Percentiles rank a stretch among this genome's conserved stretches.
phyloP scores from a whole-genome alignment of 2,113 vertebrate species.

The Sinocyclocheilus anshuiensis region DNA sequence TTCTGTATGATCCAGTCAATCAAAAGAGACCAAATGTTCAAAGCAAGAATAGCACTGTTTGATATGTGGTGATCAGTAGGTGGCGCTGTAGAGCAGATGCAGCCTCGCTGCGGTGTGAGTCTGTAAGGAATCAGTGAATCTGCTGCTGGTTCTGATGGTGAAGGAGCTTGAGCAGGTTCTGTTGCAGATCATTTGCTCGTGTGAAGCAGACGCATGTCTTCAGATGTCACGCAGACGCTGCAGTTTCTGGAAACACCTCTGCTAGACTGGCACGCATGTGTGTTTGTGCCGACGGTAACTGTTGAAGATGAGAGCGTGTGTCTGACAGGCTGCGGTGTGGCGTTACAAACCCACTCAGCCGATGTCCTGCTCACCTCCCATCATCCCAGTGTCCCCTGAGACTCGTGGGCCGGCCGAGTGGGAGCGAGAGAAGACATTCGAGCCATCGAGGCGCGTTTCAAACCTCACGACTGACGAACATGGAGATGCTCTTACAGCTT shows the following conservation, averaged over 20 bases:
- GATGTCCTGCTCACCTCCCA: conserved; percentile 69
- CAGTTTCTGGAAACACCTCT: background rate
- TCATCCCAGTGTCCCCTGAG: conserved; percentile 59
- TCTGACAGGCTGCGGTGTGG: no score
- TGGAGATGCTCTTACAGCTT: no score
- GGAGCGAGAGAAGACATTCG: conserved; percentile 51
- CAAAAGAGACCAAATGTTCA: no score
- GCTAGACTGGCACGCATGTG: background rate
- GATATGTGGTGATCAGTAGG: background rate
- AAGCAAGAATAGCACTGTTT: background rate
- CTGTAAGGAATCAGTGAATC: background rate
- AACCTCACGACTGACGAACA: background rate
- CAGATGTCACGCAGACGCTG: no score
- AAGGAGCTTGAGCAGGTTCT: background rate
- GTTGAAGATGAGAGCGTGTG: conserved; percentile 64
- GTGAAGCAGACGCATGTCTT: background rate
- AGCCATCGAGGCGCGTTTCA: background rate
- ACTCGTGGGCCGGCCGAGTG: background rate
- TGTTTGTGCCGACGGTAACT: conserved; percentile 55
- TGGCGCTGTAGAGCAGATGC: background rate
- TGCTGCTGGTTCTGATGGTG: background rate
- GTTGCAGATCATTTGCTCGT: background rate
- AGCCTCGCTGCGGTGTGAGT: no score
- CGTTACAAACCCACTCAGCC: conserved; percentile 71
- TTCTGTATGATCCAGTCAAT: no score